Base-by-base conservation (phyloP, 2,888 invertebrate genomes). In the Brachylomia viminalis region DNA sequence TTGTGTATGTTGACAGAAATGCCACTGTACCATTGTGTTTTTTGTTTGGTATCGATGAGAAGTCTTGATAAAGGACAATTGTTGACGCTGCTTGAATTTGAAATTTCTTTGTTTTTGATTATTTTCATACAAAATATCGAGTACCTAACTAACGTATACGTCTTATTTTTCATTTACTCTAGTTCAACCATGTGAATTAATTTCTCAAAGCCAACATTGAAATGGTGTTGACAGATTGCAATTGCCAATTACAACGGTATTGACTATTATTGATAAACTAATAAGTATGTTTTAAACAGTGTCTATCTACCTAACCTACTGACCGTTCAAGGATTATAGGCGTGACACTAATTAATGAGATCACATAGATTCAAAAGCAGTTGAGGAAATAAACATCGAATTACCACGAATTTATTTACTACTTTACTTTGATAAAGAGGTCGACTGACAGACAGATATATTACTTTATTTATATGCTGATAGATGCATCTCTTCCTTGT, bases 401-500 rank as follows among this genome's bases (percentile, higher is more conserved):
- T 33, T 66, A 49, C 30, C 27, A 42, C 45, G 13, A 68, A 64
- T 78, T 77, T 85, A 82, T 85, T 85, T 79, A 82, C 71, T 58
- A 59, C n/a, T 23, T n/a, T 58, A 56, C 11, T 23, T 72, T 72
- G 80, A 85, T 85, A 68, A 61, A 61, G 52, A 58, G 80, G 75
- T 87, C 75, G 62, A 52, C 45, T 77, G 72, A 72, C 77, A 73
- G 59, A 68, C 38, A 67, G 20, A 69, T 38, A 30, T 69, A 61
- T 85, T 17, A 52, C 23, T 69, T 71, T 76, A 72, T 81, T 56
- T 73, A 66, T 68, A 58, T 75, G 13, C 15, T 62, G 45, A 54
- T 73, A 78, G 59, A 80, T 80, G 75, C 86, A 77, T 47, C 75
- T 86, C 83, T 86, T 87, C 83, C 88, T 87, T 49, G 65, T 68